These are phyloP conservation scores for Orgyia antiqua DNA, from an alignment of 2,888 invertebrate genomes.

Conservation along the genomic window DNA sequence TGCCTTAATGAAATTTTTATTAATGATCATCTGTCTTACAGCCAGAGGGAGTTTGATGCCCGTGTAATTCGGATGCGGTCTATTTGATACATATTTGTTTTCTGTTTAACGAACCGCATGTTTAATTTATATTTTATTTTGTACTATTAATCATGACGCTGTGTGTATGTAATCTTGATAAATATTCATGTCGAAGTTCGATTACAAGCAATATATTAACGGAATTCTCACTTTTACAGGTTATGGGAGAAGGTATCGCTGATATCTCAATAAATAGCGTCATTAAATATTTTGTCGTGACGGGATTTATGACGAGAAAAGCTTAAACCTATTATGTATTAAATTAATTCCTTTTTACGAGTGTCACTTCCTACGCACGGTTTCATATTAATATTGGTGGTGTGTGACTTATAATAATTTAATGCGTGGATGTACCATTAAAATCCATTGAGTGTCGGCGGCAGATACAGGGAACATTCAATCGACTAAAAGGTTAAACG, in stretches of 20 bases:
- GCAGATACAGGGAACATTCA: conserved; percentile 47
- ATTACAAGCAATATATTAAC: conserved; percentile 20
- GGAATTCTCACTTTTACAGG: conserved; percentile 18
- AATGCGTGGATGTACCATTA: conserved; percentile 44
- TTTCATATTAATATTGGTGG: conserved; percentile 28
- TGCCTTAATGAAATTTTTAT: conserved; percentile 54
- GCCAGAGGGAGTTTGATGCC: conserved; percentile 26
- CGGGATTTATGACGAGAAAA: conserved; percentile 38
- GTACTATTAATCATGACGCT: conserved; percentile 26
- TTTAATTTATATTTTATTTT: conserved; percentile 25
- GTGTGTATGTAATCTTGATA: conserved; percentile 19
- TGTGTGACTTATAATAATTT: conserved; percentile 45
- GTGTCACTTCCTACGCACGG: conserved; percentile 37
- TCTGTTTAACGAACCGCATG: conserved; percentile 32
- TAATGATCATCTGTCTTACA: conserved; percentile 40
- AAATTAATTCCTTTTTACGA: conserved; percentile 47
- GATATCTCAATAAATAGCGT: conserved; percentile 44
- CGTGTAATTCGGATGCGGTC: conserved; percentile 41
- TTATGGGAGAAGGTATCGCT: conserved; percentile 25
- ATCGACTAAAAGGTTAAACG: conserved; percentile 37
- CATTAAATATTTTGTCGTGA: conserved; percentile 55
- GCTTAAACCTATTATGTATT: conserved; percentile 30
- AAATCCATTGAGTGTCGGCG: conserved; percentile 57
- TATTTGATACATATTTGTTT: conserved; percentile 39
- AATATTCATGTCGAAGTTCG: conserved; percentile 25